Conservation (phyloP, 2,113 vertebrate genomes). For the Pangasianodon hypophthalmus region DNA sequence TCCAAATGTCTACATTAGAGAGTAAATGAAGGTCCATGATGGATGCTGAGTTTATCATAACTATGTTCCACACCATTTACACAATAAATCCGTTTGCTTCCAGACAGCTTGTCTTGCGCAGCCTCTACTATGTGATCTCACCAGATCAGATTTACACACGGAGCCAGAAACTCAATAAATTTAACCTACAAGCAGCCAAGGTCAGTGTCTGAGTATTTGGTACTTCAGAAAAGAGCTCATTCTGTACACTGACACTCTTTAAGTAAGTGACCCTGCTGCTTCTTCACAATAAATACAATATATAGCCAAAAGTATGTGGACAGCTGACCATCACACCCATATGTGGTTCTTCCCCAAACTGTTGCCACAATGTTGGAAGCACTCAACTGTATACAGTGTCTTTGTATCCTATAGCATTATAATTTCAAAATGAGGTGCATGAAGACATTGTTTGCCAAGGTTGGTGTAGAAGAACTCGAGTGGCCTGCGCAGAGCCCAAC, state of each 20-base stretch:
- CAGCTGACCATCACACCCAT: not conserved
- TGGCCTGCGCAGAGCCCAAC: not conserved
- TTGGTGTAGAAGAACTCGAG: not conserved
- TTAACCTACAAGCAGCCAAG: constrained; percentile 8
- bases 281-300: not conserved
- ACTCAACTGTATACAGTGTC: not conserved
- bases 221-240: constrained; percentile 15
- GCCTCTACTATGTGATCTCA: not conserved
- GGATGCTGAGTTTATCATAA: constrained; percentile 10
- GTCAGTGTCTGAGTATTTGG: constrained; percentile 9
- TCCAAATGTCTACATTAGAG: constrained; percentile 28
- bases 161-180: constrained; percentile 30
- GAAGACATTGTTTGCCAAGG: not conserved
- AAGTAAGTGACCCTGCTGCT: not conserved
- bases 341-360: not conserved
- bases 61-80: constrained; percentile 3
- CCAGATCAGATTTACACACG: constrained; percentile 25
- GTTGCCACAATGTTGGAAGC: not conserved
- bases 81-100: not conserved
- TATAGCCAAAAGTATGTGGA: not conserved
- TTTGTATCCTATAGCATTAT: not conserved
- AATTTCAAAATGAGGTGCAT: not conserved
- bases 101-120: not conserved
- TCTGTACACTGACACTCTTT: not conserved
- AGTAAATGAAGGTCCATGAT: constrained; percentile 1